Evolutionary conservation across 2,797 vertebrate genomes (phyloP).

Genomic region (Dipus sagitta): DNA sequence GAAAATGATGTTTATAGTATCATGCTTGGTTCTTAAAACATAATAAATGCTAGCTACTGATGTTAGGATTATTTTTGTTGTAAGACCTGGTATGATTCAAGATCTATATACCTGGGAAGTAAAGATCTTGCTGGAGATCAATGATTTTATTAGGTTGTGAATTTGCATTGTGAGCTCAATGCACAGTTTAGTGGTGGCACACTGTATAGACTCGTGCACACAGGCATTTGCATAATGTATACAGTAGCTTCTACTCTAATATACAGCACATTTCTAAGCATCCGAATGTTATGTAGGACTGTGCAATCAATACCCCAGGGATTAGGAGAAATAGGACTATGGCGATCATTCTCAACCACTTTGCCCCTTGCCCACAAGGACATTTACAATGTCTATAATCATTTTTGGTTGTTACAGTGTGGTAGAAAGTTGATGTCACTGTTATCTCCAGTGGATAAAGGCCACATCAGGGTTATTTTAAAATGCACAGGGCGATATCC

Average conservation of each 20-base stretch:
- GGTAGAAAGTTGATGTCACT: neutral
- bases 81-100: neutral
- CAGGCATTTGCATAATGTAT: no score
- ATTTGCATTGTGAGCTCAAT: slow-evolving; percentile 4
- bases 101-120: neutral
- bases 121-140: neutral
- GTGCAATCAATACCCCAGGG: neutral
- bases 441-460: neutral
- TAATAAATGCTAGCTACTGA: neutral
- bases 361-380: neutral
- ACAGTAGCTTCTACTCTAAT: neutral
- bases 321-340: neutral
- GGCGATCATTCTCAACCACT: neutral
- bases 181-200: neutral
- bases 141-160: neutral
- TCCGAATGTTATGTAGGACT: neutral
- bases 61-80: neutral
- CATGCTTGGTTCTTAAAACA: neutral
- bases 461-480: neutral
- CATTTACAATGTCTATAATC: neutral
- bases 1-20: neutral
- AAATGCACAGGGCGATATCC: neutral
- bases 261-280: neutral
- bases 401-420: neutral
- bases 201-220: neutral